These are phyloP conservation scores for Coilia nasus DNA, from an alignment of 2,797 vertebrate species.

Conservation along the genomic window DNA sequence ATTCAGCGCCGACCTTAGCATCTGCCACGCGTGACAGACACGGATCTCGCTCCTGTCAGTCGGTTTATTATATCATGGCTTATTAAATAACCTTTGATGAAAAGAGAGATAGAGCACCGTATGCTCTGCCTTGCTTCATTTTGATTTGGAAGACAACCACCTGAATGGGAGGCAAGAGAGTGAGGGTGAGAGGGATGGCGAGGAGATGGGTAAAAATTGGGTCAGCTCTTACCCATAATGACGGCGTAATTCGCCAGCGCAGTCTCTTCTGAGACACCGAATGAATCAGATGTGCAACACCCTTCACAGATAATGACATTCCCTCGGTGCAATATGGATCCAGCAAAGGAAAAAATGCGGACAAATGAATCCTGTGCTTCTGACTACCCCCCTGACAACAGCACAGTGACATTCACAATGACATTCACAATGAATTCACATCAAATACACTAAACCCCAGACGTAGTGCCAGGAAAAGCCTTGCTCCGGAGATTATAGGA, in stretches of 20 bases:
- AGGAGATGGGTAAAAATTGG: conserved; percentile 53
- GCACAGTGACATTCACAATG: conserved; percentile 37
- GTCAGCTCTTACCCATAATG: conserved; percentile 68
- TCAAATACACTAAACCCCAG: conserved; percentile 59
- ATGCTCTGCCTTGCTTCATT: conserved; percentile 46
- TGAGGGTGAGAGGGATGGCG: neutral
- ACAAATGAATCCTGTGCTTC: conserved; percentile 60
- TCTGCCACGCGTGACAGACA: neutral
- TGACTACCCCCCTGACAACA: conserved; percentile 25
- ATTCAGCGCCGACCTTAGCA: neutral
- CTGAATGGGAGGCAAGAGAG: neutral
- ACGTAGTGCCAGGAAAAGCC: conserved; percentile 61
- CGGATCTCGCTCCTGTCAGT: neutral
- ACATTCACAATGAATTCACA: conserved; percentile 56
- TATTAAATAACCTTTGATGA: conserved; percentile 55
- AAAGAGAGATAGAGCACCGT: conserved; percentile 38
- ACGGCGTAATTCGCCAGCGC: conserved; percentile 61
- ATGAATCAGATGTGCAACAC: conserved; percentile 66
- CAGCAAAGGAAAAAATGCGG: conserved; percentile 47
- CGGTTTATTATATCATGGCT: conserved; percentile 9
- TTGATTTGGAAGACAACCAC: conserved; percentile 43
- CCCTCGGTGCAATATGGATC: conserved; percentile 39
- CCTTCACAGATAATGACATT: conserved; percentile 64
- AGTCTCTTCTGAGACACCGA: conserved; percentile 52
- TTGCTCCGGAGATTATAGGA: conserved; percentile 57